Evolutionary conservation across 92 coral and sea anemone species (phyloP), one percentile per base, ranked within the genome.

Genomic region (Bergia puertoricense): DNA sequence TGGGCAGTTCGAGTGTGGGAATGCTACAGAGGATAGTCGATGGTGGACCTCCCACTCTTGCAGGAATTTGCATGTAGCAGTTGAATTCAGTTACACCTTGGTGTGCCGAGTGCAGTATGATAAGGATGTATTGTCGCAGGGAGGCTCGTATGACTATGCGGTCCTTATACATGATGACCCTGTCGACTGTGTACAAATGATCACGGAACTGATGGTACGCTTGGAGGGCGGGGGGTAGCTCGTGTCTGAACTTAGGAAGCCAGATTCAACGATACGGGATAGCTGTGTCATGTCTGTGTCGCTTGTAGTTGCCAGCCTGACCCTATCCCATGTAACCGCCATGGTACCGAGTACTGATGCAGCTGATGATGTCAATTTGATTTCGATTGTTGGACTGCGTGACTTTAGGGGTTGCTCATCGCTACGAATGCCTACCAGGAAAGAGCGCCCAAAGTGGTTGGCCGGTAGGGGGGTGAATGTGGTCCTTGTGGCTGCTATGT

Each of bases 21-120:
- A 92, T 51, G 94, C 94, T 36, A 91, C 91, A 0, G 95, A 91
- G 8, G 94, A 94, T 1, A 94, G 92, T 9, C 89, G 80, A 56
- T 89, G 95, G 88, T 94, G 93, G 36, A 93, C 93, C 8, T 94
- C 94, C 92, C 90, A 92, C 0, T 94, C 92, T 39, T 94, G 90
- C 50, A 93, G 92, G 89, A 93, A 92, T 44, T 79, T 80, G 72
- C 81, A 71, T 44, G 96, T 93, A 20, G 86, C 74, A 1, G 37
- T 18, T 18, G 93, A 90, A 0, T 88, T 84, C 86, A 59, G 94
- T 94, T 22, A 92, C 88, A 14, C 94, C 92, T 59, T 92, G 93
- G 82, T 92, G 93, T 2, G 92, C 91, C 2, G 93, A 86, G 54
- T 90, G 95, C 0, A 92, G 81, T 39, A 76, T 57, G 0, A 88